phyloP scores from a whole-genome alignment of 2,888 invertebrate genomes.

The Brenthis ino region DNA sequence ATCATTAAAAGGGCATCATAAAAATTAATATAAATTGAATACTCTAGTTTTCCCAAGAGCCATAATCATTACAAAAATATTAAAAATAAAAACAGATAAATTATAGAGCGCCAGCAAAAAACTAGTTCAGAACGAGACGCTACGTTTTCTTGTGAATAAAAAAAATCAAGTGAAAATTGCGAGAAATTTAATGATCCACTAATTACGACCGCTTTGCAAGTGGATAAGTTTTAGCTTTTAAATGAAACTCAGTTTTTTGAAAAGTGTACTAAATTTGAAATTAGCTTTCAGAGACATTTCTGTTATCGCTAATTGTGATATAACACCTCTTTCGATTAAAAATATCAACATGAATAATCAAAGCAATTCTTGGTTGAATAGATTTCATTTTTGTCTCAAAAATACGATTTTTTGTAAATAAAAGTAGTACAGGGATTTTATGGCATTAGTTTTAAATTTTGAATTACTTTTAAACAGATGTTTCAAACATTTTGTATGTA shows the following conservation, averaged over 20 bases:
- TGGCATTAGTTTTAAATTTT: slow-evolving; percentile 8
- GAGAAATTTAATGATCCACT: slow-evolving; percentile 37
- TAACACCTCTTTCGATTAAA: too few relatives aligned
- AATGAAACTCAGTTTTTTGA: slow-evolving; percentile 13
- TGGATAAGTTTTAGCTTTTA: slow-evolving; percentile 30
- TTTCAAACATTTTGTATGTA: background rate
- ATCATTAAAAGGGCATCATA: too few relatives aligned
- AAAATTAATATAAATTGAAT: background rate
- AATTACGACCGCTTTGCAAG: slow-evolving; percentile 34
- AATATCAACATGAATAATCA: background rate
- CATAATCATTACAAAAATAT: slow-evolving; percentile 4
- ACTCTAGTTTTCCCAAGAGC: background rate
- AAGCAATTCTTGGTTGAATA: background rate
- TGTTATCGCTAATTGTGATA: background rate
- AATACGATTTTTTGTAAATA: background rate
- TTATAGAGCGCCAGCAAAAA: slow-evolving; percentile 10
- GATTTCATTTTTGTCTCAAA: background rate
- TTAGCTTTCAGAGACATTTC: slow-evolving; percentile 19
- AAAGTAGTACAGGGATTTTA: background rate
- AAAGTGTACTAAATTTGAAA: slow-evolving; percentile 15
- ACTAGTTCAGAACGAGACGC: slow-evolving; percentile 25
- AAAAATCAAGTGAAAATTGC: slow-evolving; percentile 29
- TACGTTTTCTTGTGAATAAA: slow-evolving; percentile 26
- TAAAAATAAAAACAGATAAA: slow-evolving; percentile 19
- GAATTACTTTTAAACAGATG: slow-evolving; percentile 1